Percentiles rank a stretch among this genome's conserved stretches.
phyloP scores from a whole-genome alignment of 2,113 vertebrate species.

The Phyllopteryx taeniolatus region DNA sequence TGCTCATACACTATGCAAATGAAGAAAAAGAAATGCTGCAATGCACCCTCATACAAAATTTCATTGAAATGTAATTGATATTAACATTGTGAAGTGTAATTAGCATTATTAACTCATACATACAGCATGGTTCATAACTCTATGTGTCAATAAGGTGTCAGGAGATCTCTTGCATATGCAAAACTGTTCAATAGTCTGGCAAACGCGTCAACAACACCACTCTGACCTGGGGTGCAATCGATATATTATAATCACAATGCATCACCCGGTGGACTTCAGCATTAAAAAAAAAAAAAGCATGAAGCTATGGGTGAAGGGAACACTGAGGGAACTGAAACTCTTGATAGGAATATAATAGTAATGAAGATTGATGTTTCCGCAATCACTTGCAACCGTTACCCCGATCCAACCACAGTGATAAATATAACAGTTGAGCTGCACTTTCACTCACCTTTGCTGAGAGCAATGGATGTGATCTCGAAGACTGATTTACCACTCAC shows the following conservation, averaged over 20 bases:
- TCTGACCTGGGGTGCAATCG: background rate
- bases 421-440: background rate
- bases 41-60: too few relatives aligned
- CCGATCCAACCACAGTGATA: background rate
- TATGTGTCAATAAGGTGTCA: background rate
- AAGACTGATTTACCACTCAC: constrained; percentile 1
- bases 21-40: too few relatives aligned
- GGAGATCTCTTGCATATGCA: background rate
- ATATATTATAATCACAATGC: background rate
- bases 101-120: background rate
- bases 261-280: background rate
- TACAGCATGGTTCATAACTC: background rate
- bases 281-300: background rate
- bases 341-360: background rate
- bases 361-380: background rate
- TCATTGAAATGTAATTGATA: too few relatives aligned
- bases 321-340: background rate
- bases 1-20: too few relatives aligned
- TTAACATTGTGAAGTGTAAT: background rate
- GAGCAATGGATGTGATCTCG: background rate
- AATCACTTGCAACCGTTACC: background rate
- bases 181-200: background rate
- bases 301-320: background rate
- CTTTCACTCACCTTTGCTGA: constrained; percentile 2
- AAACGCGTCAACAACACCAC: background rate